phyloP scores from a whole-genome alignment of 23 tunicate genomes.

The Ascidia mentula region DNA sequence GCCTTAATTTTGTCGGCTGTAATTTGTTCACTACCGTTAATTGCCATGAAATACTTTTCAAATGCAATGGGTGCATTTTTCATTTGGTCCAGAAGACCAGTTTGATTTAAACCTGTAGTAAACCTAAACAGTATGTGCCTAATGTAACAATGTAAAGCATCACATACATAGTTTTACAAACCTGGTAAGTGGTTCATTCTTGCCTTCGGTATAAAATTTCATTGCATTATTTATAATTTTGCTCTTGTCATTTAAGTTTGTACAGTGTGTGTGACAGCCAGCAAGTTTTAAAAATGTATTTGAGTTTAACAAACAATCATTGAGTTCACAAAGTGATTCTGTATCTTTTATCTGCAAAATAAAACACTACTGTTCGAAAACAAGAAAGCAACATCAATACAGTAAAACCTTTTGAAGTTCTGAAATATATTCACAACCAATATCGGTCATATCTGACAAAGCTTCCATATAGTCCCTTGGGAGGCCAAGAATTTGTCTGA shows the following conservation, averaged over 20 bases:
- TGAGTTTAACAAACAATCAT: not conserved
- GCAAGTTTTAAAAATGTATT: not conserved
- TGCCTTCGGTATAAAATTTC: conserved; percentile 20
- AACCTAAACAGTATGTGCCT: too few species aligned
- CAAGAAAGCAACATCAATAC: not conserved
- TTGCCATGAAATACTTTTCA: not conserved
- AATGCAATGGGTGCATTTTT: conserved; percentile 19
- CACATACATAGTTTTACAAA: too few species aligned
- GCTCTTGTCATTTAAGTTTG: not conserved
- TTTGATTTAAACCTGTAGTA: not conserved
- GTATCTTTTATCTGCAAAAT: conserved; percentile 12
- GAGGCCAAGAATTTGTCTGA: not conserved
- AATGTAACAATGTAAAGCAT: too few species aligned
- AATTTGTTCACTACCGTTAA: too few species aligned
- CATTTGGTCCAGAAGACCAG: not conserved
- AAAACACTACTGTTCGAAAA: not conserved
- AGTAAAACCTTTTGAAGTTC: too few species aligned
- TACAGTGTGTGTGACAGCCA: not conserved
- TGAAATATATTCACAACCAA: too few species aligned
- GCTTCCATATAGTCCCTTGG: not conserved
- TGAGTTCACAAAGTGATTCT: not conserved
- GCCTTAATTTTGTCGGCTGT: too few species aligned
- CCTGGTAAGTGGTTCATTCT: not conserved
- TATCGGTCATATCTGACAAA: not conserved
- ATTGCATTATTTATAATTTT: conserved; percentile 4